Base-by-base conservation (phyloP, 1,140 invertebrate species). In the Lerema accius region DNA sequence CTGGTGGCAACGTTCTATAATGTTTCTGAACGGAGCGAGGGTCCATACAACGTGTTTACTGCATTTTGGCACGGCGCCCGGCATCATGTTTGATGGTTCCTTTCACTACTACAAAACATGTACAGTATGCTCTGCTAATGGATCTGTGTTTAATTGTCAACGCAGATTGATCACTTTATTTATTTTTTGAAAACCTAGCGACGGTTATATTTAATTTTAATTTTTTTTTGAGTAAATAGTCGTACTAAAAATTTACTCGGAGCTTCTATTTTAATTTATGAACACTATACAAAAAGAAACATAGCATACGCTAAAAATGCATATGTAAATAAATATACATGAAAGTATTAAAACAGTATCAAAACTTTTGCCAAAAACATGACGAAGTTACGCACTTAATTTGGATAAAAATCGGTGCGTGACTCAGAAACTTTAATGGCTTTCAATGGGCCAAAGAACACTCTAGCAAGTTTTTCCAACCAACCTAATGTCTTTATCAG, bases 31-130 rank as follows among this genome's bases (percentile, higher is more conserved):
- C 40, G 19, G 5, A 40, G 42, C 19, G 11, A 42, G 39, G 16
- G 19, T 40, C 37, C 32, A 23, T 37, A 23, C 42, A 39, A n/a
- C n/a, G n/a, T 48, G 58, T 37, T 23, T 64, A 59, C 56, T 67
- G 62, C 61, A 71, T 67, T 59, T 70, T 77, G 75, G 75, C 71
- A 63, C 32, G 11, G n/a, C n/a, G 69, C 75, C 75, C 48, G 46
- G 43, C 51, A 66, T 59, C 45, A 17, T 37, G 66, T 68, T 69
- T 62, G 69, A 72, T 65, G 61, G 67, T 61, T 70, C 69, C 67
- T 77, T 61, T 69, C 75, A 56, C 51, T 70, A 45, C 59, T 65
- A 48, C 42, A 37, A 37, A 11, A 46, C 26, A 37, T 65, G 55
- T 67, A 67, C 53, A 53, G 42, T 32, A 9, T 62, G 59, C 67